phyloP scores from a whole-genome alignment of 2,113 vertebrate species.

The Colistium nudipinnis region DNA sequence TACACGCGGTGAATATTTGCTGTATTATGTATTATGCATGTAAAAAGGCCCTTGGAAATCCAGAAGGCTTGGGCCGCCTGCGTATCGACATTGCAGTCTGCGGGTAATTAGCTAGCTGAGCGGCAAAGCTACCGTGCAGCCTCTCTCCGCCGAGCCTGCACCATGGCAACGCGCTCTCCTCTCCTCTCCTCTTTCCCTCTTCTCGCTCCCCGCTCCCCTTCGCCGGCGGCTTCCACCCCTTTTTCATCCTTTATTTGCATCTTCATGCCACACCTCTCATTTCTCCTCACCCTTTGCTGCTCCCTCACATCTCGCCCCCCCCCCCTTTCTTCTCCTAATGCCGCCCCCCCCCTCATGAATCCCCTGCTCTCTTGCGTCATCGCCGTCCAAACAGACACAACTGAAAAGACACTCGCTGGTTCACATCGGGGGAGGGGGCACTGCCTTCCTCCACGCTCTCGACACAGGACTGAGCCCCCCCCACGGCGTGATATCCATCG shows the following conservation, averaged over 20 bases:
- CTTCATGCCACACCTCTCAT: constrained; percentile 44
- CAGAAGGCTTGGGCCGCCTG: constrained; percentile 58
- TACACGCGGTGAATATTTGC: not conserved
- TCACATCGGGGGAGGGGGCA: constrained; percentile 17
- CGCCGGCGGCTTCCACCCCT: constrained; percentile 22
- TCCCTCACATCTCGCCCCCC: constrained; percentile 6
- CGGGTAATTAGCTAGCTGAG: constrained; percentile 77
- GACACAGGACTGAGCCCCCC: constrained; percentile 7
- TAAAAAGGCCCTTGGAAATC: constrained; percentile 29
- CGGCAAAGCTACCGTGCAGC: constrained; percentile 74
- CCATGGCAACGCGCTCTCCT: constrained; percentile 78
- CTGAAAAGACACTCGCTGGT: constrained; percentile 52
- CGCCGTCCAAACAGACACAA: constrained; percentile 42
- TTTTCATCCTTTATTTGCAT: constrained; percentile 41
- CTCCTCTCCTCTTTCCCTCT: constrained; percentile 12
- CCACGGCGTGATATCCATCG: not conserved
- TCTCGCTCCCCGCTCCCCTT: constrained; percentile 2
- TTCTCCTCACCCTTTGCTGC: constrained; percentile 28
- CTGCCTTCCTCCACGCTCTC: constrained; percentile 35
- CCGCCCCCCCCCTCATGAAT: constrained; percentile 20
- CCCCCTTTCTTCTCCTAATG: constrained; percentile 19
- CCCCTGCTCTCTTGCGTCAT: constrained; percentile 60
- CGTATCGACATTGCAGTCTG: constrained; percentile 71
- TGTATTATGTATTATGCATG: constrained; percentile 12
- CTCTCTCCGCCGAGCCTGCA: constrained; percentile 78